Conservation (phyloP, 2,888 invertebrate genomes). For the Lumbricus terrestris region DNA sequence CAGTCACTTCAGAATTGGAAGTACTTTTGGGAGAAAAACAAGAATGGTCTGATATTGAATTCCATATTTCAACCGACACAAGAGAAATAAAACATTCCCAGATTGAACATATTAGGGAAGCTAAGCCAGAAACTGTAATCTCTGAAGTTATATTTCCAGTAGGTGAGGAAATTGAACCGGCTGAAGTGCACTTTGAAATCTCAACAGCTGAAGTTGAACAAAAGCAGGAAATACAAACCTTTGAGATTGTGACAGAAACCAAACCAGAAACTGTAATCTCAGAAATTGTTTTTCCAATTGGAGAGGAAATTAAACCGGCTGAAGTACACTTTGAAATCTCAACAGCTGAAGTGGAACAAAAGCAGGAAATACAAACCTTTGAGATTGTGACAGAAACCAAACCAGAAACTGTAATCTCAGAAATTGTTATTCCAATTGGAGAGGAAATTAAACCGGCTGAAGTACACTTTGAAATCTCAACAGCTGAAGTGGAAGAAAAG, state of each 20-base stretch:
- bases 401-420: conserved; percentile 16
- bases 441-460: conserved; percentile 20
- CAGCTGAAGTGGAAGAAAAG: conserved; percentile 26
- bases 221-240: background rate
- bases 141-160: background rate
- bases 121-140: background rate
- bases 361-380: background rate
- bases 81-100: background rate
- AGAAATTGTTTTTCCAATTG: background rate
- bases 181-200: background rate
- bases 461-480: conserved; percentile 16
- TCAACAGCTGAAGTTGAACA: background rate
- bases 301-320: background rate
- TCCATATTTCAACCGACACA: conserved; percentile 20
- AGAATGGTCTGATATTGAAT: conserved; percentile 13
- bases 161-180: background rate
- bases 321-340: background rate
- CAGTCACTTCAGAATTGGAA: conserved; percentile 12
- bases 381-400: background rate
- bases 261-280: background rate
- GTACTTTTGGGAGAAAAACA: conserved; percentile 4
- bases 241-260: background rate
- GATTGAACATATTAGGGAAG: background rate
- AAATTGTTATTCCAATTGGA: conserved; percentile 9
- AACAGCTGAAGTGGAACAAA: background rate